Base-by-base conservation (phyloP, 2,797 vertebrate species). In the Lates japonicus region DNA sequence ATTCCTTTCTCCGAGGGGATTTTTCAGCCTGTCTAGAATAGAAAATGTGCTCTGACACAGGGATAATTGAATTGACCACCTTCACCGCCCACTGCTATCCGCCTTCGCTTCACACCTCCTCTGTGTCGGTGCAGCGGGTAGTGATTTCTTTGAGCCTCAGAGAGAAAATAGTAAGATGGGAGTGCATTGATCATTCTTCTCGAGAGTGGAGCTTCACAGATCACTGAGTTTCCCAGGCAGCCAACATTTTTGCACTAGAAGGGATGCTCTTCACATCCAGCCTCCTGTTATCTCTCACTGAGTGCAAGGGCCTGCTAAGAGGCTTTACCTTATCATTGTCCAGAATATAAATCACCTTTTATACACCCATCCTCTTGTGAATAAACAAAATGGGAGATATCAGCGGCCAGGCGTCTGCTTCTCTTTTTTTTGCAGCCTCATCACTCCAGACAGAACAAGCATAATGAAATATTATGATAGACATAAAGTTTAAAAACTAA, bases 61-160 rank as follows among this genome's bases (percentile, higher is more conserved):
- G 78, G 86, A 91, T 89, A 91, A 93, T 92, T 92, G 90, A 93
- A 93, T 92, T 91, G 91, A 92, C 87, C 93, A 86, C 64, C 80
- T 89, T 69, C 70, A 65, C 81, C 82, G 69, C 87, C 88, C 88
- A 89, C 87, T 19, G 72, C 80, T 72, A 42, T 67, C 80, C 72
- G 63, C 86, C 87, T 83, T 78, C 49, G 54, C 85, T 81, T 79
- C 81, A 81, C 85, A 87, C 87, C 89, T 90, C 82, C 79, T 87
- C 81, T 76, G 83, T 86, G 90, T 59, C 70, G 31, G 73, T 59
- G 76, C 76, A 66, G 72, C n/a, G 5, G 90, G 82, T 87, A 85
- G 86, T 72, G 92, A 92, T 94, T 94, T 91, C 88, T 93, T 80
- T 81, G 81, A 86, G 87, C 79, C 81, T 90, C 76, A 55, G 76